Conservation (phyloP, 2,113 vertebrate genomes). For the Eolophus roseicapilla region DNA sequence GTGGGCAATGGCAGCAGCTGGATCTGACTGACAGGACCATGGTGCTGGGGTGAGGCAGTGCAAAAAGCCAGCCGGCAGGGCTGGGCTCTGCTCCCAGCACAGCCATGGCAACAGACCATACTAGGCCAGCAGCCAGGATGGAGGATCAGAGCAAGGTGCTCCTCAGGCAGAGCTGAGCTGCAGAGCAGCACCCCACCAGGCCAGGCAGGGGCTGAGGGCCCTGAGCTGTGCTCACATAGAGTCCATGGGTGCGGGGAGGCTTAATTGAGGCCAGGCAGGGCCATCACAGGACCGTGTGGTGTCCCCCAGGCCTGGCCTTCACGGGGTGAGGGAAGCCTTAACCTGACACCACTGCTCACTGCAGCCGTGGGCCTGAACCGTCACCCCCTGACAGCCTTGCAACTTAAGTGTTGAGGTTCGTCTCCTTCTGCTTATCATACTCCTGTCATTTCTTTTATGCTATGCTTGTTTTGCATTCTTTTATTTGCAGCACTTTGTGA, state of each 20-base stretch:
- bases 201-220: not conserved
- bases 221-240: not conserved
- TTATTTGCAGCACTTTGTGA: not conserved
- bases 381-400: accelerated
- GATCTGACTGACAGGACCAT: accelerated
- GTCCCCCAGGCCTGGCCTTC: not conserved
- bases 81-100: not conserved
- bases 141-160: not conserved
- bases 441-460: not conserved
- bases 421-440: not conserved
- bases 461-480: not conserved
- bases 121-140: accelerated
- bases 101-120: not conserved
- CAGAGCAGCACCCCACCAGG: not conserved
- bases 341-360: accelerated
- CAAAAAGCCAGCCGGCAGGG: not conserved
- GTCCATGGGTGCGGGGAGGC: not conserved
- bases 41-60: not conserved
- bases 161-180: not conserved
- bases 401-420: not conserved
- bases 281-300: accelerated
- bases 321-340: accelerated
- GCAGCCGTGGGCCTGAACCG: not conserved
- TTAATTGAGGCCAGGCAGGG: accelerated
- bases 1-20: not conserved